phyloP scores from a whole-genome alignment of 2,113 vertebrate genomes.

The Siniperca knerii region DNA sequence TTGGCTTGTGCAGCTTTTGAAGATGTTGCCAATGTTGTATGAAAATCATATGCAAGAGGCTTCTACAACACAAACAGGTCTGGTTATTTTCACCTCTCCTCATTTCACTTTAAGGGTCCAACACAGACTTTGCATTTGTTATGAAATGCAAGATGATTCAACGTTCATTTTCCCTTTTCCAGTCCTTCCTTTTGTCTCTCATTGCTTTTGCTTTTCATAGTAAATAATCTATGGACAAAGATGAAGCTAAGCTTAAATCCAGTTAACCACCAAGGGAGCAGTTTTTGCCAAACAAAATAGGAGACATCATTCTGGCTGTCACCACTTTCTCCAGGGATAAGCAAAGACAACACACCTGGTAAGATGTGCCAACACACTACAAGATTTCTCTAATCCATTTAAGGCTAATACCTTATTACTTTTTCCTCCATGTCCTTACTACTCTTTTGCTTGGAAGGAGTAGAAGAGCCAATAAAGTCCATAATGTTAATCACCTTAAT shows the following conservation, averaged over 20 bases:
- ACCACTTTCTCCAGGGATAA: conserved; percentile 18
- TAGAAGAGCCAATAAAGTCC: not conserved
- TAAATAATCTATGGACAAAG: not conserved
- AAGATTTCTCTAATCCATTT: conserved; percentile 18
- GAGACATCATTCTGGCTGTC: conserved; percentile 34
- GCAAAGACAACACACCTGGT: conserved; percentile 2
- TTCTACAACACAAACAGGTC: not conserved
- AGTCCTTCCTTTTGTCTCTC: not conserved
- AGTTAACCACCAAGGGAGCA: conserved; percentile 18
- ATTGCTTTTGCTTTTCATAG: not conserved
- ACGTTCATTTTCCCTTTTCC: not conserved
- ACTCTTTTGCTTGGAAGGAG: not conserved
- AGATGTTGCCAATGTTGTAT: not conserved
- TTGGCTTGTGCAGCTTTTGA: not conserved
- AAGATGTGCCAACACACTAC: not conserved
- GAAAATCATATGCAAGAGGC: not conserved
- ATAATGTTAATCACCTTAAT: not conserved
- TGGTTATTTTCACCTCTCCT: not conserved
- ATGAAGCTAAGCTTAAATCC: conserved; percentile 1
- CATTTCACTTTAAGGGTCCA: not conserved
- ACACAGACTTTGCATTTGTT: not conserved
- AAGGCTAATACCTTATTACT: not conserved
- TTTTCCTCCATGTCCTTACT: not conserved
- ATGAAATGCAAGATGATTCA: not conserved
- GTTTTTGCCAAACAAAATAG: conserved; percentile 22